Conservation (phyloP, 2,888 invertebrate species). For the Thymelicus sylvestris region DNA sequence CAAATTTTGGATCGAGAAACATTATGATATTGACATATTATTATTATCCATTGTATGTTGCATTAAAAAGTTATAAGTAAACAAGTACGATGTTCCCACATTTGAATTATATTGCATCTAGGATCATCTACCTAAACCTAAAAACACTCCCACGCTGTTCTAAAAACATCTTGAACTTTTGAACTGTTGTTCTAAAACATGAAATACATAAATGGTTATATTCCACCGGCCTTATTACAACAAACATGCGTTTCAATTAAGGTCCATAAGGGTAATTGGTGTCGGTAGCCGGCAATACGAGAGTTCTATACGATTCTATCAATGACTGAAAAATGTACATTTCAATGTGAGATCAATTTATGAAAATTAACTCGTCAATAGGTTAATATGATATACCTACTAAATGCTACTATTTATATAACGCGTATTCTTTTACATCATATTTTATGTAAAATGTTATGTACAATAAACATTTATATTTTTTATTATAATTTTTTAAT, state of each 20-base stretch:
- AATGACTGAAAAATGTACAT: conserved; percentile 29
- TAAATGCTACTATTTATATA: no score
- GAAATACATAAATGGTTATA: conserved; percentile 21
- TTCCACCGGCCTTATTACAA: conserved; percentile 44
- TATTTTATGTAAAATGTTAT: no score
- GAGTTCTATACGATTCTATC: conserved; percentile 21
- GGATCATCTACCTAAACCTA: no score
- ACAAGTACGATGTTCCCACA: no score
- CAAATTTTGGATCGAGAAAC: no score
- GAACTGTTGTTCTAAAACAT: neutral
- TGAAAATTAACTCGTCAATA: conserved; percentile 2
- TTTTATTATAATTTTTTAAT: no score
- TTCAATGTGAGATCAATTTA: conserved; percentile 25
- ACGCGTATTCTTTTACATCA: no score
- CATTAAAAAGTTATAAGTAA: no score
- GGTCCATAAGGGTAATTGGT: conserved; percentile 73
- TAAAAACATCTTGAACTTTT: neutral
- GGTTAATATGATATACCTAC: neutral
- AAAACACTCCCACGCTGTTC: neutral
- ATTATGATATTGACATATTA: no score
- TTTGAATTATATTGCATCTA: no score
- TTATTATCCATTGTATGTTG: no score
- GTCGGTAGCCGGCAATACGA: conserved; percentile 45
- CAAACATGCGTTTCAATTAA: conserved; percentile 78
- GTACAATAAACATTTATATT: no score